phyloP scores from a whole-genome alignment of 2,888 invertebrate genomes.

The Antheraea assamensis region DNA sequence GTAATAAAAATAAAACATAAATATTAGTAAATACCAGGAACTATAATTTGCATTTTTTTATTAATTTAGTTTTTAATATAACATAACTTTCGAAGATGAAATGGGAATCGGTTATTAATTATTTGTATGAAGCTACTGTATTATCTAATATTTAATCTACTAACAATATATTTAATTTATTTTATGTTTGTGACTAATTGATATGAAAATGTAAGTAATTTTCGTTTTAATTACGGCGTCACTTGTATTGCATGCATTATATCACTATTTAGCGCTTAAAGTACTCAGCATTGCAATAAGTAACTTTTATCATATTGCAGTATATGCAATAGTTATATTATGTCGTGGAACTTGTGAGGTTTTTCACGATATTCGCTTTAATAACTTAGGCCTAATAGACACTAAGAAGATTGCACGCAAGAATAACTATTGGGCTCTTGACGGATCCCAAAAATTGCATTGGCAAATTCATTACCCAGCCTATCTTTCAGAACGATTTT shows the following conservation, averaged over 20 bases:
- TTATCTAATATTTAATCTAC: too few species aligned
- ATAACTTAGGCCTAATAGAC: background rate
- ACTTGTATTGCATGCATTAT: background rate
- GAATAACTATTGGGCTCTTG: background rate
- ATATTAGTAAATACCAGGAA: background rate
- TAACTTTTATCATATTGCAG: background rate
- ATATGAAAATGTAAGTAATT: background rate
- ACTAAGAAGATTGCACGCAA: background rate
- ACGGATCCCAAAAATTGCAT: background rate
- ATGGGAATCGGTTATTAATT: too few species aligned
- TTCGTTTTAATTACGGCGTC: too few species aligned
- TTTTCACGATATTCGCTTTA: background rate
- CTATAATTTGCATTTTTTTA: too few species aligned
- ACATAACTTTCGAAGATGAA: too few species aligned
- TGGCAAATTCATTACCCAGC: conserved; percentile 15
- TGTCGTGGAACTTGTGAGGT: background rate
- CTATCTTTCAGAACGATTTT: conserved; percentile 15
- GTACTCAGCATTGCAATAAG: background rate
- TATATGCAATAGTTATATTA: background rate
- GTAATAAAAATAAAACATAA: background rate
- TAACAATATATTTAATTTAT: too few species aligned
- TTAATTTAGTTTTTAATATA: too few species aligned
- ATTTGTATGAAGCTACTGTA: too few species aligned
- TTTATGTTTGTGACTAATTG: background rate
- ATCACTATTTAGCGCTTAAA: background rate